These are phyloP conservation scores for Macrotrachela quadricornifera DNA, from an alignment of 1,140 invertebrate species.

Conservation along the genomic window DNA sequence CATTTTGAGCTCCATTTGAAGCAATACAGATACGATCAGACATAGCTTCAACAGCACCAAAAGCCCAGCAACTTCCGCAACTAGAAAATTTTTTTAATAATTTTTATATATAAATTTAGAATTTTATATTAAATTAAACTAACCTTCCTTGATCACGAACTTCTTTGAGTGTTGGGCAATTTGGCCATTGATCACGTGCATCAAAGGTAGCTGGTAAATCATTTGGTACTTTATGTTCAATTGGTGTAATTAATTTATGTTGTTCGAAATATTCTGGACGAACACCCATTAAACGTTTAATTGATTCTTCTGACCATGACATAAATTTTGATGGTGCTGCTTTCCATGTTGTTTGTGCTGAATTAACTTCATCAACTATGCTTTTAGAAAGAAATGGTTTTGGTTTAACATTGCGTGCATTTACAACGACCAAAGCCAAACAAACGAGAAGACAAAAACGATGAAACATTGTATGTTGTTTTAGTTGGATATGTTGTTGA, in stretches of 20 bases:
- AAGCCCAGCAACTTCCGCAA: constrained; percentile 39
- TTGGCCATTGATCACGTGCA: constrained; percentile 51
- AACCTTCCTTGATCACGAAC: constrained; percentile 30
- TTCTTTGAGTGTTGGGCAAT: constrained; percentile 34
- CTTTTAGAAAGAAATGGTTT: too few relatives aligned
- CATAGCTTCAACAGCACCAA: constrained; percentile 80
- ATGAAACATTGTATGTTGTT: too few relatives aligned
- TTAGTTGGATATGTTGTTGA: too few relatives aligned
- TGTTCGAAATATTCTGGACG: background rate
- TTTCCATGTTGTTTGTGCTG: constrained; percentile 2
- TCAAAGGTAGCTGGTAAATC: constrained; percentile 57
- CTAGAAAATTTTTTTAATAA: constrained; percentile 5
- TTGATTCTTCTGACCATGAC: background rate
- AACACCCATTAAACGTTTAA: constrained; percentile 5
- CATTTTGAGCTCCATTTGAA: constrained; percentile 46
- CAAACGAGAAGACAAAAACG: too few relatives aligned
- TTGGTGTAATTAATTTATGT: background rate
- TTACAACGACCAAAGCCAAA: too few relatives aligned
- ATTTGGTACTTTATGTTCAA: background rate
- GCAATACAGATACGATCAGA: constrained; percentile 62
- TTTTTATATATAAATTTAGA: constrained; percentile 36
- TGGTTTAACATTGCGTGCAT: too few relatives aligned
- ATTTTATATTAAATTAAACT: too few relatives aligned
- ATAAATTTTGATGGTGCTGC: constrained; percentile 4
- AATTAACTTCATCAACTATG: too few relatives aligned